These are phyloP conservation scores for Xiphophorus birchmanni DNA, from an alignment of 2,797 vertebrate species.

Conservation along the genomic window DNA sequence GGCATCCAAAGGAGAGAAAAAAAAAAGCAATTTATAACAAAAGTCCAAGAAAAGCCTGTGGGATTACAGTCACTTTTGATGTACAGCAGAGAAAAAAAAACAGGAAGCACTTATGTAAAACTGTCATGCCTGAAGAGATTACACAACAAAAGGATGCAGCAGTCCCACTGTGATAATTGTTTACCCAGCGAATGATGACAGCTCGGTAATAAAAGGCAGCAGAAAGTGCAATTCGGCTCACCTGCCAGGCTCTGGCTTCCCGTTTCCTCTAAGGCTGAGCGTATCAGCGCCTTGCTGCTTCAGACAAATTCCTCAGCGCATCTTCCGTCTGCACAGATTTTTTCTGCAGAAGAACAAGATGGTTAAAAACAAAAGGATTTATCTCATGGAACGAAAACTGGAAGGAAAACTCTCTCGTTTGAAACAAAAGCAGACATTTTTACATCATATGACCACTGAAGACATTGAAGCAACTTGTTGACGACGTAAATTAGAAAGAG, in stretches of 20 bases:
- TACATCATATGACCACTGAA: neutral
- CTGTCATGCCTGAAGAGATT: neutral
- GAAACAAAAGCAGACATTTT: neutral
- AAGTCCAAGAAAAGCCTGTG: neutral
- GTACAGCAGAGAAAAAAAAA: neutral
- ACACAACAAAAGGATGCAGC: neutral
- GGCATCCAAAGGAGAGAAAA: neutral
- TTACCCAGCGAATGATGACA: neutral
- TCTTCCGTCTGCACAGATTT: conserved; percentile 19
- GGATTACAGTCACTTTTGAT: neutral
- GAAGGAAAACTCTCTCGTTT: neutral
- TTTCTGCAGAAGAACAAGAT: conserved; percentile 36
- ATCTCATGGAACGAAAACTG: neutral
- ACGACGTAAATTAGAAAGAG: neutral
- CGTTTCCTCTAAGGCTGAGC: conserved; percentile 16
- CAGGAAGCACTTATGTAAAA: neutral
- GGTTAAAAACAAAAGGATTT: neutral
- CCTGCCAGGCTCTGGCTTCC: conserved; percentile 37
- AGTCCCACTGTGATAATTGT: conserved; percentile 1
- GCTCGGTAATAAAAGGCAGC: conserved; percentile 12
- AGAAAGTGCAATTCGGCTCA: conserved; percentile 32
- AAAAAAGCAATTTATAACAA: neutral
- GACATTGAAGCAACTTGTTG: neutral
- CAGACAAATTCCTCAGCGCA: conserved; percentile 25
- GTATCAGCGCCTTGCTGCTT: conserved; percentile 22